Evolutionary conservation across 30 jellyfish, hydroid and myxozoan genomes (phyloP).

Genomic region (Haliclystus octoradiatus): DNA sequence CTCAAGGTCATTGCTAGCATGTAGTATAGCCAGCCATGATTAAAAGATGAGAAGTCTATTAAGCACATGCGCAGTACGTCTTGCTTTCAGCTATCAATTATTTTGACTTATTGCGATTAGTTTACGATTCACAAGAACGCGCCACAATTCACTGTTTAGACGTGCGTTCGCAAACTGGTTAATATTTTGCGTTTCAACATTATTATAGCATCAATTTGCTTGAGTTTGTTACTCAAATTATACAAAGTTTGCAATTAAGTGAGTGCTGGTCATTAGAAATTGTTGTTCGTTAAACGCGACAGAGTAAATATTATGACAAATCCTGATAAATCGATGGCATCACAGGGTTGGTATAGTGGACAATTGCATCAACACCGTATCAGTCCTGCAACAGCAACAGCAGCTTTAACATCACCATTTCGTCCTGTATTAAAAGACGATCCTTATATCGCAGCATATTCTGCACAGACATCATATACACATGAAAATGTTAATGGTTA

Average conservation of each 20-base stretch:
- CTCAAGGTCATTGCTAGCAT: no score
- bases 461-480: not conserved
- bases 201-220: not conserved
- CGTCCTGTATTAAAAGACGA: not conserved
- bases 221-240: not conserved
- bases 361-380: not conserved
- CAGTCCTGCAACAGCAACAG: not conserved
- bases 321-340: not conserved
- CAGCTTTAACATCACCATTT: not conserved
- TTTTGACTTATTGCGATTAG: not conserved
- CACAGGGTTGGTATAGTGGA: not conserved
- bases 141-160: not conserved
- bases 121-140: not conserved
- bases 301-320: not conserved
- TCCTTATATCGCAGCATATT: not conserved
- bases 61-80: not conserved
- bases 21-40: no score
- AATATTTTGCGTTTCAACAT: not conserved
- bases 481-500: not conserved
- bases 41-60: not conserved
- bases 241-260: not conserved
- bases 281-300: not conserved
- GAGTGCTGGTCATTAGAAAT: not conserved
- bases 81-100: not conserved
- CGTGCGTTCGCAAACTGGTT: constrained; percentile 1